Conservation (phyloP, 2,113 vertebrate species). For the Aphyosemion australe region DNA sequence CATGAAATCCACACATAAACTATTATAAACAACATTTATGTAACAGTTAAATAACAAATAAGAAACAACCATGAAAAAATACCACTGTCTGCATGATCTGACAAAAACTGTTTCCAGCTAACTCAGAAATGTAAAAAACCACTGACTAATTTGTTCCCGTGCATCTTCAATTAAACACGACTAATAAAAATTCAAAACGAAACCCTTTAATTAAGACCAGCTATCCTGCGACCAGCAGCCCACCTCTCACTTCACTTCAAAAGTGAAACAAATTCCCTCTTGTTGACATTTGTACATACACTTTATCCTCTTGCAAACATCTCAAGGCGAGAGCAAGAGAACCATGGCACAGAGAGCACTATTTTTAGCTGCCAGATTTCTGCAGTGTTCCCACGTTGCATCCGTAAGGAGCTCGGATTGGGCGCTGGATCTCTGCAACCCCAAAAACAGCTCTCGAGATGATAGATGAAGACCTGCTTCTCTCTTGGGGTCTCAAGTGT, state of each 20-base stretch:
- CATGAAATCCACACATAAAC: too few species aligned
- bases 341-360: constrained; percentile 60
- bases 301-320: constrained; percentile 42
- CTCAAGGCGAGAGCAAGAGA: constrained; percentile 48
- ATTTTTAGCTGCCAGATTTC: constrained; percentile 73
- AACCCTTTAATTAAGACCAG: constrained; percentile 19
- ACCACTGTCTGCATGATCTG: too few species aligned
- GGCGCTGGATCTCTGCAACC: constrained; percentile 51
- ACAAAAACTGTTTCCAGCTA: too few species aligned
- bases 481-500: constrained; percentile 59
- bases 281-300: constrained; percentile 48
- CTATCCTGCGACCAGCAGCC: neutral
- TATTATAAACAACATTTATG: too few species aligned
- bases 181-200: neutral
- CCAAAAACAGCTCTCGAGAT: constrained; percentile 48
- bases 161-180: too few species aligned
- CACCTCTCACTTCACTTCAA: constrained; percentile 23
- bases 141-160: too few species aligned
- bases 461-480: constrained; percentile 63
- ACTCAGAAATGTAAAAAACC: too few species aligned
- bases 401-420: constrained; percentile 51
- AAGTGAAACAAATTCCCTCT: constrained; percentile 41
- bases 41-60: too few species aligned
- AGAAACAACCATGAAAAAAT: too few species aligned
- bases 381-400: constrained; percentile 64